These are phyloP conservation scores for Pentalonia nigronervosa DNA, from an alignment of 1,140 invertebrate genomes.

Conservation along the genomic window DNA sequence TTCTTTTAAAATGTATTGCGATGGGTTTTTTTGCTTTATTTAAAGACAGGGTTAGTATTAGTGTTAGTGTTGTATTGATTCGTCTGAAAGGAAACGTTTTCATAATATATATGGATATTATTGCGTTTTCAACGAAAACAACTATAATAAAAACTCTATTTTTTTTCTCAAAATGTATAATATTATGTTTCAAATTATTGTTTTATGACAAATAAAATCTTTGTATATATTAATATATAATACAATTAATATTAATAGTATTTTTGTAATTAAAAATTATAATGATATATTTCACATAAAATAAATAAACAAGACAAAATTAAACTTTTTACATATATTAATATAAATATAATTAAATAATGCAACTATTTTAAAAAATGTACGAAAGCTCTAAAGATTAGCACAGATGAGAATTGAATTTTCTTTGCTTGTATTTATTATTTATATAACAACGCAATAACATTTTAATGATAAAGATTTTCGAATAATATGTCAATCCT, in stretches of 20 bases:
- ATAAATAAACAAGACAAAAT: neutral
- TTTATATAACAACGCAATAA: neutral
- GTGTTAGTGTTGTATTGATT: too few species aligned
- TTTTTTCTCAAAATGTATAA: too few species aligned
- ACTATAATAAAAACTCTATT: neutral
- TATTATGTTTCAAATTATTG: too few species aligned
- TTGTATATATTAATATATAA: too few species aligned
- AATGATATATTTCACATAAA: neutral
- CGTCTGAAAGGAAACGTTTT: too few species aligned
- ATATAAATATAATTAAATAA: neutral
- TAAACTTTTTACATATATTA: neutral
- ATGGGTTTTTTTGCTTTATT: too few species aligned
- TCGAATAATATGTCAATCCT: neutral
- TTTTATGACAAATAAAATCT: too few species aligned
- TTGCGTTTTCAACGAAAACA: too few species aligned
- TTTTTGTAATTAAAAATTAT: neutral
- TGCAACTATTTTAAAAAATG: neutral
- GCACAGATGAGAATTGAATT: accelerated
- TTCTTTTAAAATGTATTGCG: too few species aligned
- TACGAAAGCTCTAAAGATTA: neutral
- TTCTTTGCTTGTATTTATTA: neutral
- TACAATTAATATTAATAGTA: neutral
- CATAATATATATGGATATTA: too few species aligned
- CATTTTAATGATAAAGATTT: neutral
- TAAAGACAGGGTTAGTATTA: too few species aligned